These are phyloP conservation scores for Astyanax mexicanus DNA, from an alignment of 2,797 vertebrate genomes.

Conservation along the genomic window DNA sequence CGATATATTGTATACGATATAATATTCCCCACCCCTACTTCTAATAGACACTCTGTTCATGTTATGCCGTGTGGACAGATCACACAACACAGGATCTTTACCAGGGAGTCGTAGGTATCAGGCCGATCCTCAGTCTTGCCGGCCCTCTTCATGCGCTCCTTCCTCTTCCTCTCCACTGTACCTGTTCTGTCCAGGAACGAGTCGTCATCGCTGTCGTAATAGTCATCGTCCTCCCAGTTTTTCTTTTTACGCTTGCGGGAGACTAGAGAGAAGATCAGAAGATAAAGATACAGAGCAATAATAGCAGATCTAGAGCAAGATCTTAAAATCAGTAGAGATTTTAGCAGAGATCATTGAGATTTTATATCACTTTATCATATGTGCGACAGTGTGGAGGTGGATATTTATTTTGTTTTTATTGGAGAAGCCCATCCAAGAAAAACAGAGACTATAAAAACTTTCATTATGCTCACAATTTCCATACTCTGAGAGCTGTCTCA, in stretches of 20 bases:
- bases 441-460: too few relatives aligned
- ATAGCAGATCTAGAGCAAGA: background rate
- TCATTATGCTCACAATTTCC: too few relatives aligned
- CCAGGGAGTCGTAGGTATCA: constrained; percentile 92
- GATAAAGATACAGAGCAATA: background rate
- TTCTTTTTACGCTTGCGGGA: constrained; percentile 96
- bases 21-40: too few relatives aligned
- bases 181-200: constrained; percentile 96
- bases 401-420: too few relatives aligned
- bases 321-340: background rate
- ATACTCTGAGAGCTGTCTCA: too few relatives aligned
- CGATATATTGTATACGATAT: too few relatives aligned
- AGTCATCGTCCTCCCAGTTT: constrained; percentile 98
- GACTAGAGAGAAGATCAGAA: constrained; percentile 73
- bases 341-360: background rate
- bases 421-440: too few relatives aligned
- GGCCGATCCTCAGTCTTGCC: constrained; percentile 92
- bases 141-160: constrained; percentile 94
- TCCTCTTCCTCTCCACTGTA: constrained; percentile 91
- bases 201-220: constrained; percentile 97
- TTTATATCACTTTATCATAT: background rate
- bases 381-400: background rate
- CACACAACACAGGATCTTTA: constrained; percentile 62
- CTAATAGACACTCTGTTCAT: too few relatives aligned
- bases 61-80: background rate